These are phyloP conservation scores for Eupsilia transversa DNA, from an alignment of 2,888 invertebrate species.

Conservation along the genomic window DNA sequence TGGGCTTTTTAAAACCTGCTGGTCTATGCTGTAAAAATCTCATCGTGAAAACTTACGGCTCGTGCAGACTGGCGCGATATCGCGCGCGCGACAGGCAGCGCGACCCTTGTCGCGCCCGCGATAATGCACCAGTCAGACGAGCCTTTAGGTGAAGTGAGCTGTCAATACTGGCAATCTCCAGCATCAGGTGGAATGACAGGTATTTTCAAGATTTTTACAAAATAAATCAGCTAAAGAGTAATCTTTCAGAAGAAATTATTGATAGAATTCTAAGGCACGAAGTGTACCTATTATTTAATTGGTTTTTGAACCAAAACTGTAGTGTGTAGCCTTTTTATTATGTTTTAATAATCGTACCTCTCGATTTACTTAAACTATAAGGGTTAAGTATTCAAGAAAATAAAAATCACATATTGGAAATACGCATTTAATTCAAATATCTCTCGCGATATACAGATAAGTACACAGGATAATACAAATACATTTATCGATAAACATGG, in stretches of 20 bases:
- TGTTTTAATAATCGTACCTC: background rate
- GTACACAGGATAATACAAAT: conserved; percentile 77
- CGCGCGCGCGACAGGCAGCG: too few relatives aligned
- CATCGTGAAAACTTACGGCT: background rate
- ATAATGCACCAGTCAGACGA: too few relatives aligned
- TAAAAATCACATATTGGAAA: conserved; percentile 59
- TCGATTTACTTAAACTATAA: background rate
- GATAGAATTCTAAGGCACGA: background rate
- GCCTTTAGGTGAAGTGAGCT: background rate
- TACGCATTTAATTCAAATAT: conserved; percentile 82
- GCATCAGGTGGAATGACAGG: too few relatives aligned
- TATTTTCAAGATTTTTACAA: background rate
- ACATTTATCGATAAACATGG: conserved; percentile 46
- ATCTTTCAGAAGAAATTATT: background rate
- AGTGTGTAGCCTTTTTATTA: too few relatives aligned
- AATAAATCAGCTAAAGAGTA: background rate
- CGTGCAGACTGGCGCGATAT: too few relatives aligned
- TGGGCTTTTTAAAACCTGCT: background rate
- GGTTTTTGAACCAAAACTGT: background rate
- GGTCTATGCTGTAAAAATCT: background rate
- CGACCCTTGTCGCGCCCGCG: too few relatives aligned
- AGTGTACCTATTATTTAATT: background rate
- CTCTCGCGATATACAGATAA: conserved; percentile 80
- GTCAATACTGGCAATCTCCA: background rate
- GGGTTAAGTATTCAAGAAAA: background rate